Evolutionary conservation across 2,888 invertebrate genomes (phyloP), one percentile per base, ranked within the genome.

Genomic region (Holacanthella duospinosa): DNA sequence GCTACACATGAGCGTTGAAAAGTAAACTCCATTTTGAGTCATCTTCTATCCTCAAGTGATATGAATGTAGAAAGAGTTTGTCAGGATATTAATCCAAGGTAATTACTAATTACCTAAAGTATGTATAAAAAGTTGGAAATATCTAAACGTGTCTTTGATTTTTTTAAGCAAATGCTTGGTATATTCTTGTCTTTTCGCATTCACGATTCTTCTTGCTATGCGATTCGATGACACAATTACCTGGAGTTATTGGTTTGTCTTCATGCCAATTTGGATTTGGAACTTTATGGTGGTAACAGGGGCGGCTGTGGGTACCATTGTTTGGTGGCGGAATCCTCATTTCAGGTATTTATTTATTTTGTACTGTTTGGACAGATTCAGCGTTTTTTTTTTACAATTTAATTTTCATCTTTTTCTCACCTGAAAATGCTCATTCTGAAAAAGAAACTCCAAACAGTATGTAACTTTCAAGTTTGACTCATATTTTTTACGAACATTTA

Each of bases 181-280:
- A 58, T 94, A 96, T 80, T 85, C 87, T 74, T 94, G 93, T 79
- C 82, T 97, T 74, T 84, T 95, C 77, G 82, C 90, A 73, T 97
- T 99, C 79, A 90, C 93, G 65, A 84, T 89, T 66, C 81, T 97
- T 71, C 86, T 97, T 78, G 89, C 95, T 19, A 81, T 99, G 74
- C 85, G 90, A 74, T 81, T 94, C 73, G 99, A 99, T 80, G 86
- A 87, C 68, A 84, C 84, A 66, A 86, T 91, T 76, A 84, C 88
- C 76, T 94, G 94, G 91, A 93, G 91, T 57, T 96, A 88, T 79
- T 96, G 95, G 94, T 86, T 89, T 6, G 87, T 99, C 54, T 97
- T 99, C 78, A 84, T 89, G 25, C 97, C 99, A 59, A 86, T 99
- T 76, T 99, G 95, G 95, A 85, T 94, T 73, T 97, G 97, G 94